Evolutionary conservation across 1,140 invertebrate genomes (phyloP).

Genomic region (Ostrea denselamellosa): DNA sequence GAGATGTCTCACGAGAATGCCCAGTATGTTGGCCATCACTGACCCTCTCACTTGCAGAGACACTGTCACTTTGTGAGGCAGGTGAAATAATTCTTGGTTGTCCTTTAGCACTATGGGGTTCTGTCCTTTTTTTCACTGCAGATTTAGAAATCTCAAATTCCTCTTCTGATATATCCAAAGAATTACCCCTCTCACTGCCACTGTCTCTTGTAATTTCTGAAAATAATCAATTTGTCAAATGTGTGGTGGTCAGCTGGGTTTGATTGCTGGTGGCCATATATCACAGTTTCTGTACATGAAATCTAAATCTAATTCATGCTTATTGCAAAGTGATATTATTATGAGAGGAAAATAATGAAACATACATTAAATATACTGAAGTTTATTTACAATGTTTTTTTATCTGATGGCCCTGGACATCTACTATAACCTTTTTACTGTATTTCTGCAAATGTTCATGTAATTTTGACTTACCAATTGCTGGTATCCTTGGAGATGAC

Average conservation of each 20-base stretch:
- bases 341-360: not conserved
- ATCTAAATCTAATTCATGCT: not conserved
- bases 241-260: no score
- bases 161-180: slow-evolving; percentile 63
- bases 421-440: not conserved
- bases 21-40: not conserved
- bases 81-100: not conserved
- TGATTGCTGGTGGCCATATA: no score
- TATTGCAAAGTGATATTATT: no score
- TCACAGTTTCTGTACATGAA: not conserved
- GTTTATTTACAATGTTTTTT: no score
- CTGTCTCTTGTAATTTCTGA: slow-evolving; percentile 89
- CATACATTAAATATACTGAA: not conserved
- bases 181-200: slow-evolving; percentile 67
- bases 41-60: not conserved
- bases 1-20: not conserved
- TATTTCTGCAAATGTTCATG: slow-evolving; percentile 84
- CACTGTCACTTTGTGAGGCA: not conserved
- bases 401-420: not conserved
- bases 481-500: slow-evolving; percentile 55
- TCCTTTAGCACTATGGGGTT: slow-evolving; percentile 15
- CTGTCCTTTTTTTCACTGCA: slow-evolving; percentile 32
- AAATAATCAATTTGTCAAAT: slow-evolving; percentile 17
- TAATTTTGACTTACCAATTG: slow-evolving; percentile 57
- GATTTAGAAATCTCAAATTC: slow-evolving; percentile 51